A percentile compares a stretch with the other conserved stretches of the same genome.
These are phyloP conservation scores for Syrrhaptes paradoxus DNA, from an alignment of 2,113 vertebrate genomes.

Conservation along the genomic window DNA sequence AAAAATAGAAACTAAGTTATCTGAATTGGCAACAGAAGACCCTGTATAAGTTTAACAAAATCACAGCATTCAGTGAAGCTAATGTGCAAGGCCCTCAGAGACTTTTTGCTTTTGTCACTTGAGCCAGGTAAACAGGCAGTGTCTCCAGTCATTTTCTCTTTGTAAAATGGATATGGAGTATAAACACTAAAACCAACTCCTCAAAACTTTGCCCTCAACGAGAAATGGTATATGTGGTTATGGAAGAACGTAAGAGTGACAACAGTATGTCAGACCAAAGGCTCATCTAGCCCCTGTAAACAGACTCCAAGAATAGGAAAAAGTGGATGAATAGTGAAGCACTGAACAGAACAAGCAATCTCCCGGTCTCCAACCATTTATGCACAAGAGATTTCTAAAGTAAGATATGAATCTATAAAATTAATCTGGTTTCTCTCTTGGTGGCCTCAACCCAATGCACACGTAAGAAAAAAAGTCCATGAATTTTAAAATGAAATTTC, in stretches of 20 bases:
- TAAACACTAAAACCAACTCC: not conserved
- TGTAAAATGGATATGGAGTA: not conserved
- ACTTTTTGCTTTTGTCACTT: not conserved
- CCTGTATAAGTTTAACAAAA: not conserved
- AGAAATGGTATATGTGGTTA: not conserved
- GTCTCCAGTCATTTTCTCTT: not conserved
- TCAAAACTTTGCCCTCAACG: not conserved
- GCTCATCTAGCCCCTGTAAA: not conserved
- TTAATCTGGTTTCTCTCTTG: not conserved
- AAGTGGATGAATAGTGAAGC: not conserved
- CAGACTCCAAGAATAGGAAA: not conserved
- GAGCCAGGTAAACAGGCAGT: not conserved
- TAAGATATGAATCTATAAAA: not conserved
- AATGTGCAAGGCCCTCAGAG: not conserved
- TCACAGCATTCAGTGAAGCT: not conserved
- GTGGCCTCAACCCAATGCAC: not conserved
- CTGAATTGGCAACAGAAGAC: not conserved
- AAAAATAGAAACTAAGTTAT: not conserved
- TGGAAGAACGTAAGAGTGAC: not conserved
- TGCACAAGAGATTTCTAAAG: not conserved
- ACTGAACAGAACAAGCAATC: not conserved
- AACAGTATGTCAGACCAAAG: not conserved
- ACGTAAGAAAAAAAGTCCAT: not conserved
- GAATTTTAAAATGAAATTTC: not conserved
- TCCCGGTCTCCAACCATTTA: not conserved